These are phyloP conservation scores for Drosophila sp. DNA, from an alignment of 1,140 invertebrate species.

Conservation along the genomic window DNA sequence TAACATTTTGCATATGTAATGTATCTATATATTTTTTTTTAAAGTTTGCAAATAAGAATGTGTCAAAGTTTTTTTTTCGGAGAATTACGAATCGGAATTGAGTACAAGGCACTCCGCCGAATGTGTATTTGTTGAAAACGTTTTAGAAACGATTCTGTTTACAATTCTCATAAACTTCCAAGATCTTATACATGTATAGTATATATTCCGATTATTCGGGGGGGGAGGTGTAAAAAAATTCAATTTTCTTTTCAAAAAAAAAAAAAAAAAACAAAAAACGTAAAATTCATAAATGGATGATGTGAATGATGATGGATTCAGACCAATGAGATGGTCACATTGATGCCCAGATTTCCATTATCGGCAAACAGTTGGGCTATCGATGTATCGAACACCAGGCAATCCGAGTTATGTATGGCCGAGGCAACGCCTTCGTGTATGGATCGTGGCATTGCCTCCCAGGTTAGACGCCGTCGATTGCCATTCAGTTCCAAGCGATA, in stretches of 20 bases:
- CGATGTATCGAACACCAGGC: conserved; percentile 98
- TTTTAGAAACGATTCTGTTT: conserved; percentile 59
- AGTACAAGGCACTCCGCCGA: conserved; percentile 3
- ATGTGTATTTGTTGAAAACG: conserved; percentile 48
- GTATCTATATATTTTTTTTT: not conserved
- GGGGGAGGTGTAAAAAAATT: not conserved
- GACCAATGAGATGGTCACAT: conserved; percentile 98
- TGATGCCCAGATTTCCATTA: conserved; percentile 99
- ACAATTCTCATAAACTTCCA: conserved; percentile 5
- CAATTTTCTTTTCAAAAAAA: conserved; percentile 28
- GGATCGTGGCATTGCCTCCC: conserved; percentile 99
- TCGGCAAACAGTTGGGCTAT: conserved; percentile 99
- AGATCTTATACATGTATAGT: conserved; percentile 14
- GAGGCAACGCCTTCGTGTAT: conserved; percentile 99
- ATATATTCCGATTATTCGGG: conserved; percentile 8
- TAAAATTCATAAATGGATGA: conserved; percentile 28
- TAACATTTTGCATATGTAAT: not conserved
- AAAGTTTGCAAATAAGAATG: not conserved
- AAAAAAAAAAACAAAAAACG: conserved; percentile 30
- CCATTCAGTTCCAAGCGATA: conserved; percentile 99
- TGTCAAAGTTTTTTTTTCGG: not conserved
- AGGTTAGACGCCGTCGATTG: conserved; percentile 95
- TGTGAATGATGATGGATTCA: conserved; percentile 72
- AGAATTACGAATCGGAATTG: conserved; percentile 2
- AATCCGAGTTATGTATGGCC: conserved; percentile 99